phyloP scores from a whole-genome alignment of 2,797 vertebrate genomes.

The Meriones psammophilus region DNA sequence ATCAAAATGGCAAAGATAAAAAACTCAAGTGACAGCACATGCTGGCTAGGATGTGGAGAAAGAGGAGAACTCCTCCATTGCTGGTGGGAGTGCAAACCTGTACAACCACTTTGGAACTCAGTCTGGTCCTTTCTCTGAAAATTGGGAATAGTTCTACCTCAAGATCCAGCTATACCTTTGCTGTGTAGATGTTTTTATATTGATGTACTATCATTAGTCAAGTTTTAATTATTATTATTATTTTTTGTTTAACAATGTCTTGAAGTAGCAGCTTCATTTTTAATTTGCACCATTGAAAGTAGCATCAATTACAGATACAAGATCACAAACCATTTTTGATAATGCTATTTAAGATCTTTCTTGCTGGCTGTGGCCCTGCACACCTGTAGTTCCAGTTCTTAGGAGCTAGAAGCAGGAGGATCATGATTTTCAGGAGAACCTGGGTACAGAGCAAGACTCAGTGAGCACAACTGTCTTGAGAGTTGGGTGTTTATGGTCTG shows the following conservation, averaged over 20 bases:
- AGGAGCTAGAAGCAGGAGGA: not conserved
- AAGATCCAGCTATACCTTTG: not conserved
- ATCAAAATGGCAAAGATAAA: too few species aligned
- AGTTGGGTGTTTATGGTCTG: not conserved
- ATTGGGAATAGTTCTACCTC: too few species aligned
- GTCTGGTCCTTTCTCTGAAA: too few species aligned
- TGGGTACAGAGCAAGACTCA: not conserved
- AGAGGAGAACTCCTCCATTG: too few species aligned
- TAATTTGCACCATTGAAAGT: not conserved
- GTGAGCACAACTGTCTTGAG: not conserved
- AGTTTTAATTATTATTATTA: not conserved
- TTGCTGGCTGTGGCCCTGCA: not conserved
- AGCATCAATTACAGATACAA: not conserved
- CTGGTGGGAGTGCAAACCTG: too few species aligned
- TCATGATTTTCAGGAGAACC: not conserved
- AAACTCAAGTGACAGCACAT: too few species aligned
- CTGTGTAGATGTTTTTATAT: not conserved
- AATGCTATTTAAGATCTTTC: not conserved
- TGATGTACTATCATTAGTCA: not conserved
- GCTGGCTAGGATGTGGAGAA: too few species aligned
- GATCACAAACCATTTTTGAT: not conserved
- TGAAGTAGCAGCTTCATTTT: not conserved
- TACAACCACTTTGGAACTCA: too few species aligned
- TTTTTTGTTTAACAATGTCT: not conserved
- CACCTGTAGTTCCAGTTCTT: not conserved